These are phyloP conservation scores for Odontamblyopus lacepedii DNA, from an alignment of 2,797 vertebrate species.

Conservation along the genomic window DNA sequence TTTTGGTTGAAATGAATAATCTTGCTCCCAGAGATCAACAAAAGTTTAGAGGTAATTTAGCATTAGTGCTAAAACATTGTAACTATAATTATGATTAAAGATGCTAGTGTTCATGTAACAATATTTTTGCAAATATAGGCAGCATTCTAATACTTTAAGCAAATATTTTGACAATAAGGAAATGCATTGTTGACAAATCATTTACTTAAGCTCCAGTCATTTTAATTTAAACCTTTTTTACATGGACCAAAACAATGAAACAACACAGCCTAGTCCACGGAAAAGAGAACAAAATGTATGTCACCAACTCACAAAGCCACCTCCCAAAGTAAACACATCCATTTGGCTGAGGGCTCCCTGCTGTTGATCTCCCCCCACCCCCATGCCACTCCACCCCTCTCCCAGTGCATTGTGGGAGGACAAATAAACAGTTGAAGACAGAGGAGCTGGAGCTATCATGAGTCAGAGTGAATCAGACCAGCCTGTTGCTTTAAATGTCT, in stretches of 20 bases:
- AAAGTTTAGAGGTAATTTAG: too few species aligned
- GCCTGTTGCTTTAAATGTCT: constrained; percentile 37
- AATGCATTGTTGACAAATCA: too few species aligned
- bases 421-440: constrained; percentile 60
- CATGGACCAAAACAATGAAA: background rate
- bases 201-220: too few species aligned
- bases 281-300: too few species aligned
- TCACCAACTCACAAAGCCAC: constrained; percentile 37
- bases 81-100: too few species aligned
- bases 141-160: too few species aligned
- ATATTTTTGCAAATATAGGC: too few species aligned
- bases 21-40: too few species aligned
- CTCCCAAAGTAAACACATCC: constrained; percentile 63
- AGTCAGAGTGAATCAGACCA: constrained; percentile 62
- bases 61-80: too few species aligned
- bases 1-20: too few species aligned
- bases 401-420: constrained; percentile 67
- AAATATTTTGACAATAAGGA: too few species aligned
- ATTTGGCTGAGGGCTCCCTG: constrained; percentile 65
- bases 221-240: background rate
- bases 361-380: constrained; percentile 49
- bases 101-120: too few species aligned
- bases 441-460: constrained; percentile 64
- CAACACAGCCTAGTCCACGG: background rate
- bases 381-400: constrained; percentile 23